Evolutionary conservation across 2,797 vertebrate species (phyloP).

Genomic region (Anomalospiza imberbis): DNA sequence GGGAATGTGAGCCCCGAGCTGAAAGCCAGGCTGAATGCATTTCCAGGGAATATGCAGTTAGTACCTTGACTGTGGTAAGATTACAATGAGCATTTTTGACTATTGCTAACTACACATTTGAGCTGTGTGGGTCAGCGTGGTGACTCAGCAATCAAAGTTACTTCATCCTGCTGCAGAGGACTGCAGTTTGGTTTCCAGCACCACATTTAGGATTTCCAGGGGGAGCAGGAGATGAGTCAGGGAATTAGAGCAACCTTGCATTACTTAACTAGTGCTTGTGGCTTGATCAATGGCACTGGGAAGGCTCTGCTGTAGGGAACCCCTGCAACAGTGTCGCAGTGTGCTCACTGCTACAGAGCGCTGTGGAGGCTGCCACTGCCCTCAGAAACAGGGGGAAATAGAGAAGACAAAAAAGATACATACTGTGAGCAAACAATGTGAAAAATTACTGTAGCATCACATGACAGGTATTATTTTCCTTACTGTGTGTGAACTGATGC

Average conservation of each 20-base stretch:
- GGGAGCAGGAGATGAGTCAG: conserved; percentile 64
- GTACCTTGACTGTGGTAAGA: neutral
- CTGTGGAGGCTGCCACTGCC: neutral
- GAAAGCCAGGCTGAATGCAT: neutral
- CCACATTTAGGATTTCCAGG: conserved; percentile 53
- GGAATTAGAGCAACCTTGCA: conserved; percentile 60
- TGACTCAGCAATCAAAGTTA: conserved; percentile 58
- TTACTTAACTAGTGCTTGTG: conserved; percentile 44
- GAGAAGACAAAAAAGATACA: neutral
- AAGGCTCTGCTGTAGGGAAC: conserved; percentile 50
- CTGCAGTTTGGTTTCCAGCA: conserved; percentile 52
- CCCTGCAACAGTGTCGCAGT: conserved; percentile 66
- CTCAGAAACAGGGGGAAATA: neutral
- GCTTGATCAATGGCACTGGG: conserved; percentile 58
- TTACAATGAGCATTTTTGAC: conserved; percentile 6
- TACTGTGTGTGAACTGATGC: neutral
- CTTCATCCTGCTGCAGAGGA: conserved; percentile 49
- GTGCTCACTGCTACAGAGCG: neutral
- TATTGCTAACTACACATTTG: conserved; percentile 11
- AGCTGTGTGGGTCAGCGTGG: conserved; percentile 1
- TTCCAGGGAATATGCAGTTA: neutral
- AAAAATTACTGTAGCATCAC: neutral
- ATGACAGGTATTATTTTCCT: neutral
- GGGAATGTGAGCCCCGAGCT: neutral
- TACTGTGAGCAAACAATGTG: neutral